Base-by-base conservation (phyloP, 2,888 invertebrate species). In the Dexiosoma caninum region DNA sequence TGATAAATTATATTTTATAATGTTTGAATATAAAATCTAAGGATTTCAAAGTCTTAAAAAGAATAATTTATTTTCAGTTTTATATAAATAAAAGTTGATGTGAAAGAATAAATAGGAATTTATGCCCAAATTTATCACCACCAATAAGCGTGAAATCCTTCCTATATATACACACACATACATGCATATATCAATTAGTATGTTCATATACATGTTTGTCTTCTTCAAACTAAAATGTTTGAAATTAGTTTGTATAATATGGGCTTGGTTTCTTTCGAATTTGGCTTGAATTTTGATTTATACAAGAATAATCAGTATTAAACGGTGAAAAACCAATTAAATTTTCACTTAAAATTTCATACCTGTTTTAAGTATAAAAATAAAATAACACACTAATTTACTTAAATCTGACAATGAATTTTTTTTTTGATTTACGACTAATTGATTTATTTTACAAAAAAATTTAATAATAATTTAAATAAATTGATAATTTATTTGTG, bases 1-100 rank as follows among this genome's bases (percentile, higher is more conserved):
- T 51, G 59, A 75, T 75, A 59, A 75, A 75, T 67, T 66, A 75
- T 23, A 66, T 49, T 57, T 35, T 46, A 51, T 46, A 66, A 57
- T 14, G 23, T 57, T 66, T 57, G 19, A 42, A 30, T 46, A 14
- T 8, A 37, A 46, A 37, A 35, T 23, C 21, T 35, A 21, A 30
- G 16, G 49, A 27, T 40, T 32, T 51, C 19, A 40, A 40, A 49
- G n/a, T 60, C 10, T 19, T 16, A 27, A 19, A 32, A 32, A 23
- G 19, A 32, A 10, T 44, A 10, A 23, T 12, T 1, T 51, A 14
- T 32, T 32, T 12, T 10, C 14, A 7, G 21, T n/a, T n/a, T n/a
- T n/a, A n/a, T n/a, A 12, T 5, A 27, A 35, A 70, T 16, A 46
- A 16, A 19, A 10, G 23, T 8, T 21, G 16, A 14, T 42, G 40